Evolutionary conservation across 2,888 invertebrate species (phyloP), one percentile per base, ranked within the genome.

Genomic region (Eucriotettix oculatus): DNA sequence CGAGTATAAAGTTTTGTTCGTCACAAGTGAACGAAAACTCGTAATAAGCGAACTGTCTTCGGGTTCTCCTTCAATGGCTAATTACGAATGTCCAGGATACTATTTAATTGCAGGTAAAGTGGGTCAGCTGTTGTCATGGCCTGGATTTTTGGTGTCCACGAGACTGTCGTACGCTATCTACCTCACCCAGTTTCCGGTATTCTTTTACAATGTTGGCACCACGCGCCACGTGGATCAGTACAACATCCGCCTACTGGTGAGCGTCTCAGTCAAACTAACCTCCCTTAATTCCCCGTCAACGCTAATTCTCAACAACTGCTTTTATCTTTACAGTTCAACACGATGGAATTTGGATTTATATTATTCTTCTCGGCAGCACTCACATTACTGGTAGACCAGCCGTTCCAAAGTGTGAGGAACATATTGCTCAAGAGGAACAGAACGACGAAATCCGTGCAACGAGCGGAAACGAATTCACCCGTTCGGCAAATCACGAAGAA

Each of bases 141-240:
- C 73, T 66, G 78, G 81, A 55, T 85, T 84, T 68, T 74, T 80
- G 65, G 73, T 85, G 10, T 79, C 81, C 66, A 85, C 85, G 11
- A 80, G 82, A 68, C 73, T 85, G n/a, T 84, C 85, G 44, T 86
- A 86, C 68, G 81, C 83, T 43, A 76, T 85, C 58, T 86, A 86
- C 68, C 72, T 86, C 62, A 83, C 83, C 41, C 85, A 86, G 69
- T 85, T 85, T 67, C 85, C 85, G 9, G 78, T 85, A 60, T 85
- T 81, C 69, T 85, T 86, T 71, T 86, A 75, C 67, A 84, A 84
- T 67, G 82, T 85, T 43, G 85, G 85, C 3, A 76, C 75, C 58
- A 78, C 78, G 52, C 76, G 81, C 67, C 76, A 76, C 65, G 71
- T 80, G 0, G 78, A 80, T 62, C 75, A 80, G 63, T 84, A 80